These are phyloP conservation scores for Cochlearius cochlearius DNA, from an alignment of 2,113 vertebrate species.

Conservation along the genomic window DNA sequence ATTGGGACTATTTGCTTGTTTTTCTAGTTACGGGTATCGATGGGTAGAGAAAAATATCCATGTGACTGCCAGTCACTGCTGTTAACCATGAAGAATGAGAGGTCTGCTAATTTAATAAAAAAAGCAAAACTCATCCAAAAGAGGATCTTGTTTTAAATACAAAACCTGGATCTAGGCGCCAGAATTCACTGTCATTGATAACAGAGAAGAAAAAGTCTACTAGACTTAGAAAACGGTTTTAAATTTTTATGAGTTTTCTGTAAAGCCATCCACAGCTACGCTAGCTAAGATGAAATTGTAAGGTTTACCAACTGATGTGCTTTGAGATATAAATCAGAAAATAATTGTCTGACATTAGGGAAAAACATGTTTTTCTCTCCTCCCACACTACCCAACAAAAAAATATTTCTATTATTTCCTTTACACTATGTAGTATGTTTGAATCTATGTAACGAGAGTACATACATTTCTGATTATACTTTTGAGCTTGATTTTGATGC, in stretches of 20 bases:
- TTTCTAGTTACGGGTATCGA: neutral
- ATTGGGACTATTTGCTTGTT: neutral
- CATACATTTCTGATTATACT: neutral
- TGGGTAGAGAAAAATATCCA: neutral
- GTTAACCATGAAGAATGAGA: neutral
- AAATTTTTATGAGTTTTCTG: conserved; percentile 25
- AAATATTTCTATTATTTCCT: neutral
- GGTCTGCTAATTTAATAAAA: neutral
- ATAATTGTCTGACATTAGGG: conserved; percentile 23
- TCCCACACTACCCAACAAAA: neutral
- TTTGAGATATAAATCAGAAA: conserved; percentile 49
- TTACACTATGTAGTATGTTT: neutral
- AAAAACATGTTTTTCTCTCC: neutral
- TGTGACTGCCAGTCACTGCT: neutral
- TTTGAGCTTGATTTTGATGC: neutral
- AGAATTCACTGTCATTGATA: neutral
- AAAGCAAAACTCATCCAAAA: neutral
- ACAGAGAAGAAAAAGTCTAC: neutral
- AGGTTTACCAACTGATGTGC: neutral
- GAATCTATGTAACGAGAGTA: neutral
- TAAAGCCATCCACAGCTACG: neutral
- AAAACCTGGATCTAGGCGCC: neutral
- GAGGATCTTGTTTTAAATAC: neutral
- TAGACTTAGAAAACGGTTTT: conserved; percentile 5
- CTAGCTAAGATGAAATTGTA: neutral